Evolutionary conservation across 2,888 invertebrate species (phyloP).

Genomic region (Geotrupes spiniger): DNA sequence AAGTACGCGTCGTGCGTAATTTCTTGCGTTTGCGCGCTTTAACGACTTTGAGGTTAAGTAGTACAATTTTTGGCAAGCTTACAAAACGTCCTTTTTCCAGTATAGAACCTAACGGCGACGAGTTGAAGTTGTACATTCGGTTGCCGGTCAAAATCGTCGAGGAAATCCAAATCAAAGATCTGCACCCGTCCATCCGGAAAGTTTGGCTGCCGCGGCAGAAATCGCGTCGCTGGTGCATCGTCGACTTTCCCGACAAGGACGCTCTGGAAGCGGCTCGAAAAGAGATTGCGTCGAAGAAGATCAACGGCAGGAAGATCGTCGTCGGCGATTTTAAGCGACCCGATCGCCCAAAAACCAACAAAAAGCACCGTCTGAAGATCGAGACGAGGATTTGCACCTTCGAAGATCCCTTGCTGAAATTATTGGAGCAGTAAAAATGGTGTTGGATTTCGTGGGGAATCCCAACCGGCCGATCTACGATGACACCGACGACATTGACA

Average conservation of each 20-base stretch:
- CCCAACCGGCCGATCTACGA: slow-evolving; percentile 12
- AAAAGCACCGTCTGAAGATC: no score
- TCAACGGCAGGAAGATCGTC: slow-evolving; percentile 21
- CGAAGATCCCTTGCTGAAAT: background rate
- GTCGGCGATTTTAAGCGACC: slow-evolving; percentile 7
- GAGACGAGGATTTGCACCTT: no score
- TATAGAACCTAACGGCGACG: slow-evolving; percentile 7
- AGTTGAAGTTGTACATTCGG: slow-evolving; percentile 37
- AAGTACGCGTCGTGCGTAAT: no score
- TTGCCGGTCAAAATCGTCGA: slow-evolving; percentile 40
- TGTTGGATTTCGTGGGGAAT: slow-evolving; percentile 12
- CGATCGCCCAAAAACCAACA: no score
- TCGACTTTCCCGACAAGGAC: slow-evolving; percentile 11
- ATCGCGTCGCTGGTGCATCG: slow-evolving; percentile 20
- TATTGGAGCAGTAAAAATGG: slow-evolving; percentile 7
- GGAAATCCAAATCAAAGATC: slow-evolving; percentile 36
- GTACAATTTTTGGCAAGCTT: slow-evolving; percentile 2
- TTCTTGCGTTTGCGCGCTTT: no score
- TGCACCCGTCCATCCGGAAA: slow-evolving; percentile 40
- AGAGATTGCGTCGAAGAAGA: slow-evolving; percentile 10
- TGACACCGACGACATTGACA: slow-evolving; percentile 9
- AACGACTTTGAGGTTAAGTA: background rate
- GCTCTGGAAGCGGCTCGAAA: slow-evolving; percentile 3
- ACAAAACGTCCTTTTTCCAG: background rate
- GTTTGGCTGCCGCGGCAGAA: slow-evolving; percentile 39